Conservation (phyloP, 2,888 invertebrate genomes). For the Chironomus tentans region DNA sequence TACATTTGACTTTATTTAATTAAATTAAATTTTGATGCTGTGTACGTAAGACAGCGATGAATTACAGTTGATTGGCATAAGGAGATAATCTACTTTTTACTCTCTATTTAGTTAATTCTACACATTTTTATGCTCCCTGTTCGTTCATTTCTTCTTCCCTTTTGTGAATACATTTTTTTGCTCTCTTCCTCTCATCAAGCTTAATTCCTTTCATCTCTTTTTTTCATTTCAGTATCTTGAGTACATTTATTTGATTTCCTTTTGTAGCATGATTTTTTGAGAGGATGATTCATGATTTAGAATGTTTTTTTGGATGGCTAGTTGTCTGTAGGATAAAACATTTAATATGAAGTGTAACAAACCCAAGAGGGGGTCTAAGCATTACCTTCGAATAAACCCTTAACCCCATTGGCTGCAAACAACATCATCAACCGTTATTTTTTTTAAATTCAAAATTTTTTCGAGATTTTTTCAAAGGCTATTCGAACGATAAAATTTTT, state of each 20-base stretch:
- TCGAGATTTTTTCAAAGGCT: too few species aligned
- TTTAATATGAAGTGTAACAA: too few species aligned
- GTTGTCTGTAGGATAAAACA: too few species aligned
- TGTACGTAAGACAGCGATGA: background rate
- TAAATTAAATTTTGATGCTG: background rate
- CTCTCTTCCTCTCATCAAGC: background rate
- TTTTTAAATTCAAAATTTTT: too few species aligned
- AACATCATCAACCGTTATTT: too few species aligned
- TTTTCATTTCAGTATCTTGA: background rate
- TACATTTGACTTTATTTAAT: background rate
- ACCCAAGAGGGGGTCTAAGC: too few species aligned
- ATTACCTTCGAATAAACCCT: too few species aligned
- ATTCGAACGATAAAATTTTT: too few species aligned
- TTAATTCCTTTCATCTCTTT: background rate
- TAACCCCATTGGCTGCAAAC: too few species aligned
- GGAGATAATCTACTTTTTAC: background rate
- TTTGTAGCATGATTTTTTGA: background rate
- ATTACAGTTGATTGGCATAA: background rate
- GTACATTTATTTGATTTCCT: background rate
- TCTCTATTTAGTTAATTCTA: background rate
- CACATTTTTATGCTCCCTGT: background rate
- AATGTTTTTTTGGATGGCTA: too few species aligned
- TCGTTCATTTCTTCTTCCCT: background rate
- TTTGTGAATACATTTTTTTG: background rate
- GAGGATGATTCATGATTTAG: too few species aligned